Evolutionary conservation across 1,140 invertebrate genomes (phyloP), one percentile per base, ranked within the genome.

Genomic region (Pseudobourletiella spinata): DNA sequence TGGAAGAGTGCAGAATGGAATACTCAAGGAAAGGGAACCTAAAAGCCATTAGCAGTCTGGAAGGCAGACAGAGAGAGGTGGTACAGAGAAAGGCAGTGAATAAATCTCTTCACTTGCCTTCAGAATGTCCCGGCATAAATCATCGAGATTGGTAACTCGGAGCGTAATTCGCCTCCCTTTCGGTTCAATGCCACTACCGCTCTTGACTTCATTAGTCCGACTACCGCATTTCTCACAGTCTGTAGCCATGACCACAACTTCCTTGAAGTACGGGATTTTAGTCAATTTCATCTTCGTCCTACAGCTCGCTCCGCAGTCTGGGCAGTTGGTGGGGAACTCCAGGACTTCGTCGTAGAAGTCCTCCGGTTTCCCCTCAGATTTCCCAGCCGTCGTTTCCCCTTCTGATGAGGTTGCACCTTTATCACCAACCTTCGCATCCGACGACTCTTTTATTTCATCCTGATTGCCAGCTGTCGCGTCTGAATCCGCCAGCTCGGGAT

Each of bases 261-360:
- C 90, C 76, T 98, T 97, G 74, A 98, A 98, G 75, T 94, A 86
- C 2, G 95, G 95, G 73, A 98, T 96, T 58, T 89, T 87, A 14
- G 92, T 95, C 46, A 95, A 71, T 78, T 98, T 99, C 95, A 99
- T 98, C 72, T 97, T 95, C 1, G 93, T 97, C 55, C 85, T 78
- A 70, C 89, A 91, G 0, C 85, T 84, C 8, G 81, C 79, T 60
- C 85, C 83, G 74, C 96, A 99, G 60, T 84, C 80, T 1, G 89
- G 86, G 74, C 96, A 99, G 74, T 92, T 89, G 8, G 89, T 92
- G 3, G 77, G 73, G 76, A 99, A 97, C 44, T 83, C 81, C 35
- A 97, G 71, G 29, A 98, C 86, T 77, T 95, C 91, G 1, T 83
- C 79, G 55, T 85, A 79, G 1, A 91, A 73, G 61, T 87, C 80